Percentiles rank a stretch among this genome's conserved stretches.
Evolutionary conservation across 2,113 vertebrate genomes (phyloP).

Genomic region (Rhinolophus sinicus): DNA sequence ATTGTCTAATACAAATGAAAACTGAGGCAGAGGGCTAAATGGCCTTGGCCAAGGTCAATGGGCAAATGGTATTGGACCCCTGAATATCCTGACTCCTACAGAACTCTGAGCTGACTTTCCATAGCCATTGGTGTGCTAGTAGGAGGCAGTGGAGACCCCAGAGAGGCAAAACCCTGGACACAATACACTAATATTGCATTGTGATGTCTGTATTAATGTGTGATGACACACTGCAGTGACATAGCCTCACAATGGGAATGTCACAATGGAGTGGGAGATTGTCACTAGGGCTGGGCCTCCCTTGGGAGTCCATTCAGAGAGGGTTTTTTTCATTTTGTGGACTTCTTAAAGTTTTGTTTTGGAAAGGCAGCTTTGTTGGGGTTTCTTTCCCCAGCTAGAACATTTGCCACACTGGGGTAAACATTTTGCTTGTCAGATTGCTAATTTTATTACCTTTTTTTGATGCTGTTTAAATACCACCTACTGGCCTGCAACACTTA

Average conservation of each 20-base stretch:
- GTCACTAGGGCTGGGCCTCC: background rate
- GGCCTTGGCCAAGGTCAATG: background rate
- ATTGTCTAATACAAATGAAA: background rate
- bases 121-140: background rate
- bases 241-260: background rate
- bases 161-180: background rate
- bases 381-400: background rate
- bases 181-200: background rate
- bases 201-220: background rate
- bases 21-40: background rate
- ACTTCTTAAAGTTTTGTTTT: background rate
- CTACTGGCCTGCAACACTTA: background rate
- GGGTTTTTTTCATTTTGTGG: background rate
- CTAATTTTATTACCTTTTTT: background rate
- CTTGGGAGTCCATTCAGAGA: background rate
- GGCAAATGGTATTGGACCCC: background rate
- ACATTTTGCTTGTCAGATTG: background rate
- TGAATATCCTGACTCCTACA: background rate
- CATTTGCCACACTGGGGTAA: accelerated
- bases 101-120: background rate
- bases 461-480: background rate
- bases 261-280: background rate
- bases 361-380: background rate
- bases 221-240: background rate
- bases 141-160: background rate